Base-by-base conservation (phyloP, 2,797 vertebrate genomes). In the Dendrocincla fuliginosa region DNA sequence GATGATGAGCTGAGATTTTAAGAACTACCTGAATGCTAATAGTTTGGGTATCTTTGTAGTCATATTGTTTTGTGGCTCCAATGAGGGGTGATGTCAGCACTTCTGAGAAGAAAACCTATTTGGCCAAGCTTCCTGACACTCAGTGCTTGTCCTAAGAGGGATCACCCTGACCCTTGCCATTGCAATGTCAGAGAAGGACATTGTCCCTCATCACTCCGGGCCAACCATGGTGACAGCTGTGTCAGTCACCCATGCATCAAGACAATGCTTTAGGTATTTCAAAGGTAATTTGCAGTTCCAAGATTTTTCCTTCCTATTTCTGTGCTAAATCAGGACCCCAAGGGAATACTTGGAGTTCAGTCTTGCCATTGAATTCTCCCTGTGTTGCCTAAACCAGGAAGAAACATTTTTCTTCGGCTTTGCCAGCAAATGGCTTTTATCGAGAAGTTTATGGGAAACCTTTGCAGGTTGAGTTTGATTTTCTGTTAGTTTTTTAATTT, bases 401-500 rank as follows among this genome's bases (percentile, higher is more conserved):
- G 52, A 64, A 77, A 3, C 0, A 3, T 24, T 84, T 90, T 85
- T 55, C 19, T 87, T 86, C 32, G 32, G 14, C n/a, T 69, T 78
- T 64, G 16, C 14, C 33, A 65, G 63, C 33, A 71, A 91, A 47
- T 37, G 12, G 24, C 19, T 95, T 92, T 69, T 68, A 30, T 52
- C 12, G 86, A n/a, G 4, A 78, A 47, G n/a, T 71, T 81, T 75
- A 44, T 27, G 22, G 57, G 30, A 71, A 35, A 35, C 3, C 7
- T 69, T 75, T 59, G 6, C 17, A 70, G 19, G 5, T 47, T 35
- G 52, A 76, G 14, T 16, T 73, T 78, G 33, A 33, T 20, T 70
- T 50, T 73, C 55, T 64, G 33, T 47, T 82, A 37, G 6, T 68
- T 84, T 92, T 86, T 78, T 46, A 4, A 6, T 70, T 88, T 91